Conservation (phyloP, 2,888 invertebrate species). For the Thymelicus acteon region DNA sequence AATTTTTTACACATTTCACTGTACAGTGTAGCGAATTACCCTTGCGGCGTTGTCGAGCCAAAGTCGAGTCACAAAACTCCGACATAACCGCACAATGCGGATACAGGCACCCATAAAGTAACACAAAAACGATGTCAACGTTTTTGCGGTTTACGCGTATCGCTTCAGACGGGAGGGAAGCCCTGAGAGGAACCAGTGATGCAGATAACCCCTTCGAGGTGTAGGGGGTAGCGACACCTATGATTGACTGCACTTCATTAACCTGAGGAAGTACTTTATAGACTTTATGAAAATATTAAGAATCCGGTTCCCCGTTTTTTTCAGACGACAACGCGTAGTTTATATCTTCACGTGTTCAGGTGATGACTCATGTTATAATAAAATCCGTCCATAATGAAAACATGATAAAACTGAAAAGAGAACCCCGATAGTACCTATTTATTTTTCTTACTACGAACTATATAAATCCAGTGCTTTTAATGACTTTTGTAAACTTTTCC, state of each 20-base stretch:
- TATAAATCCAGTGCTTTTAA: no score
- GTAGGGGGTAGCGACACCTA: background rate
- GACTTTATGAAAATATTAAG: no score
- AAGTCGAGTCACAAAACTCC: background rate
- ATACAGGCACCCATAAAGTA: slow-evolving; percentile 5
- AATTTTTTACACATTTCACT: background rate
- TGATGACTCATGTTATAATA: no score
- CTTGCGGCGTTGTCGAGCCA: background rate
- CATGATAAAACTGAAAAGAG: no score
- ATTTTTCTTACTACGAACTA: no score
- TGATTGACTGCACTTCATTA: background rate
- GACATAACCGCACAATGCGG: slow-evolving; percentile 9
- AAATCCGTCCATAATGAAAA: no score
- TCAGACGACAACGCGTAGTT: no score
- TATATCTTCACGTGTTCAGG: no score
- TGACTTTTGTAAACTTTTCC: no score
- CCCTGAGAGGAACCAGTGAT: background rate
- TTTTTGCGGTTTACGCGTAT: background rate
- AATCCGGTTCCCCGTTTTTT: no score
- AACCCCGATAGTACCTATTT: no score
- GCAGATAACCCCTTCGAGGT: background rate
- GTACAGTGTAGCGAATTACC: background rate
- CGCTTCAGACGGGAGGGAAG: slow-evolving; percentile 18
- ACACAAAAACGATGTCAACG: slow-evolving; percentile 18
- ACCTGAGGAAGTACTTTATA: no score